Conservation (phyloP, 2,113 vertebrate genomes). For the Tetrao urogallus region DNA sequence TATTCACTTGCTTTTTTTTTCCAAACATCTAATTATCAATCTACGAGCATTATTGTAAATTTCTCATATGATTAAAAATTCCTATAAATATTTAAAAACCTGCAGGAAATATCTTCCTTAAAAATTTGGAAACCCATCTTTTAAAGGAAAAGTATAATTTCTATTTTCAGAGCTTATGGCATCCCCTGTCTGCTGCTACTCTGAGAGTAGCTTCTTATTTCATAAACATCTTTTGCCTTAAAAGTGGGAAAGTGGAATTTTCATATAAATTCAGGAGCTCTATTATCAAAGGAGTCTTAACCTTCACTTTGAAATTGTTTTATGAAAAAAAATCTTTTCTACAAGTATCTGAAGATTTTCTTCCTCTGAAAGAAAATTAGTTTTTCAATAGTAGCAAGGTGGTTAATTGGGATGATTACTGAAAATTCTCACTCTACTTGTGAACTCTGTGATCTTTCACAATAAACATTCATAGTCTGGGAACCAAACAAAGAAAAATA, state of each 20-base stretch:
- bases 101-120: conserved; percentile 3
- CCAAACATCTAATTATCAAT: rapidly evolving
- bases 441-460: neutral
- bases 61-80: neutral
- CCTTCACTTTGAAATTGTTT: neutral
- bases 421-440: neutral
- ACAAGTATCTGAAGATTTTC: neutral
- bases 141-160: neutral
- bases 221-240: conserved; percentile 10
- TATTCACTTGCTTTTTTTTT: neutral
- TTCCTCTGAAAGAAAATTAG: neutral
- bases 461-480: neutral
- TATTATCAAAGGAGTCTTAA: neutral
- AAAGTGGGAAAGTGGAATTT: conserved; percentile 12
- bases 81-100: neutral
- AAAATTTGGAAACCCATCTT: neutral
- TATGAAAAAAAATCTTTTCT: neutral
- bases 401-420: neutral
- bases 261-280: neutral
- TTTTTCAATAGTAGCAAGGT: neutral
- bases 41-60: neutral
- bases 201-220: conserved; percentile 3
- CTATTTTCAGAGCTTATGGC: neutral
- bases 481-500: neutral
- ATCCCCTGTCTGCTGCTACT: neutral